Percentiles rank a stretch among this genome's conserved stretches.
phyloP scores from a whole-genome alignment of 2,888 invertebrate genomes.

The Drosophila fungiperda region DNA sequence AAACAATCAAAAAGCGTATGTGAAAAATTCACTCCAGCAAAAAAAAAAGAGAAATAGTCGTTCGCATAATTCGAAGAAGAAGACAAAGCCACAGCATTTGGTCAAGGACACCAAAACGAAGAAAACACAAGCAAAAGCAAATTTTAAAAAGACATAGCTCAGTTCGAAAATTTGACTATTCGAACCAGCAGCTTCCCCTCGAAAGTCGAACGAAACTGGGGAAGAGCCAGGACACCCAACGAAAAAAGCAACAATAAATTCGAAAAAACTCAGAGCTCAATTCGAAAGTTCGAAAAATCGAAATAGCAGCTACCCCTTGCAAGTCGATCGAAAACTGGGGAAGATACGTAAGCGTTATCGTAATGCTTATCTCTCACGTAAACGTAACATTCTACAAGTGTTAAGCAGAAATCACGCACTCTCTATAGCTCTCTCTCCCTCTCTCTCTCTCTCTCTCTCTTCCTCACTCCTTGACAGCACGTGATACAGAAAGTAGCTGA shows the following conservation, averaged over 20 bases:
- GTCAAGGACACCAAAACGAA: conserved; percentile 75
- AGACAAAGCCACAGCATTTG: conserved; percentile 61
- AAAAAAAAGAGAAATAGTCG: conserved; percentile 12
- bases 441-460: not conserved
- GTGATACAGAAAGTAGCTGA: conserved; percentile 71
- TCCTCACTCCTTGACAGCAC: conserved; percentile 58
- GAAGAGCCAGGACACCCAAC: conserved; percentile 66
- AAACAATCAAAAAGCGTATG: not conserved
- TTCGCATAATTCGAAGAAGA: conserved; percentile 17
- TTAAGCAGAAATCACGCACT: conserved; percentile 36
- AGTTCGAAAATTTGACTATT: conserved; percentile 36
- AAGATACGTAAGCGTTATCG: conserved; percentile 33
- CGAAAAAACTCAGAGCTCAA: conserved; percentile 3
- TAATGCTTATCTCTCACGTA: conserved; percentile 18
- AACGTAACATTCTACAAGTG: conserved; percentile 74
- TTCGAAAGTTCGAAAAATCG: conserved; percentile 39
- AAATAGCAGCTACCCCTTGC: conserved; percentile 31
- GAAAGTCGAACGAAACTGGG: not conserved
- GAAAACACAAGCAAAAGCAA: conserved; percentile 18
- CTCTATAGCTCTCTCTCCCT: not conserved
- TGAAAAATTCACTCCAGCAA: not conserved
- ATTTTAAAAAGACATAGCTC: conserved; percentile 7
- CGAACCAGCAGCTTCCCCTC: not conserved
- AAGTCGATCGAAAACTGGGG: conserved; percentile 7
- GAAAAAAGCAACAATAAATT: conserved; percentile 28